phyloP scores from a whole-genome alignment of 2,888 invertebrate species.

The Ecliptopera silaceata region DNA sequence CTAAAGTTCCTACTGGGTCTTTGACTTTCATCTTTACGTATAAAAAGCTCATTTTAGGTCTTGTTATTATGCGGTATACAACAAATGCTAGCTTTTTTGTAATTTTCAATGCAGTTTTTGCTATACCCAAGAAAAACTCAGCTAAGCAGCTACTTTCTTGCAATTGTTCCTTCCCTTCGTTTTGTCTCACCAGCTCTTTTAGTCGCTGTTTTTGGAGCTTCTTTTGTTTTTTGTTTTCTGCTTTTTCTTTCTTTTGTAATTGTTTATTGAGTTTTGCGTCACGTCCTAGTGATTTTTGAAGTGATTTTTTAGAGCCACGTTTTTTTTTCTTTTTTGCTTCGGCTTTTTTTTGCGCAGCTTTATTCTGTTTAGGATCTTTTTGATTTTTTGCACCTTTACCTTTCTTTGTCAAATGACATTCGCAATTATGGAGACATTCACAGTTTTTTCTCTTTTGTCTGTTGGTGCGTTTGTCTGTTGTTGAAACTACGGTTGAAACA shows the following conservation, averaged over 20 bases:
- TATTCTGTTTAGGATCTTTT: not conserved
- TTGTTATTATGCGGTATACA: constrained; percentile 34
- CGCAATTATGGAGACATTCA: too few species aligned
- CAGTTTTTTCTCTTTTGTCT: too few species aligned
- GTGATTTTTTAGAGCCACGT: constrained; percentile 5
- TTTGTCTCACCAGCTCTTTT: constrained; percentile 35
- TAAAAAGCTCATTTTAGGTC: constrained; percentile 43
- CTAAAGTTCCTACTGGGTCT: constrained; percentile 41
- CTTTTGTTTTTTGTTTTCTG: constrained; percentile 28
- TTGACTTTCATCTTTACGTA: constrained; percentile 38
- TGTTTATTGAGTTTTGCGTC: constrained; percentile 24
- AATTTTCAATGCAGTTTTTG: constrained; percentile 34
- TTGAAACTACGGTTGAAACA: too few species aligned
- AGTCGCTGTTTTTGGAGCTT: constrained; percentile 34
- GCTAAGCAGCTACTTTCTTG: constrained; percentile 43
- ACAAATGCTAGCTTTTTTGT: constrained; percentile 25
- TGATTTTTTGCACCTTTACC: not conserved
- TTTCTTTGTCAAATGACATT: constrained; percentile 2
- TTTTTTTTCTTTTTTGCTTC: constrained; percentile 1
- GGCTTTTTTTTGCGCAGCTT: not conserved
- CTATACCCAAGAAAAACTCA: constrained; percentile 42
- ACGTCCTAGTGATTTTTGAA: constrained; percentile 2
- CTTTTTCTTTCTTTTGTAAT: constrained; percentile 33
- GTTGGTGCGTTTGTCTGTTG: too few species aligned
- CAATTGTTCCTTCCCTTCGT: constrained; percentile 35